Base-by-base conservation (phyloP, 2,797 vertebrate genomes). In the Philypnodon macrostomus region DNA sequence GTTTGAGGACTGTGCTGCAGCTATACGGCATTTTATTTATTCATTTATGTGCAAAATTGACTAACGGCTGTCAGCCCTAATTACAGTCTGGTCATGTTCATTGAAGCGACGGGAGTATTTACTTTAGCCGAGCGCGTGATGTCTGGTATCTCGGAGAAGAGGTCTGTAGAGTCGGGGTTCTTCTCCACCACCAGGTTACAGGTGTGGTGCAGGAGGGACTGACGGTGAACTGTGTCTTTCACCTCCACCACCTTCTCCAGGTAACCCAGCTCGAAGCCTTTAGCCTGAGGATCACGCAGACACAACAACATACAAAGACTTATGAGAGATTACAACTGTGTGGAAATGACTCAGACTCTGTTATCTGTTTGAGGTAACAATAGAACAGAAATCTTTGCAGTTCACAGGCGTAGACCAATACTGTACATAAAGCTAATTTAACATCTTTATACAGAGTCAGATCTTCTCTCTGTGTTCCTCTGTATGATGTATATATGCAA, bases 171-270 rank as follows among this genome's bases (percentile, higher is more conserved):
- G 61, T 95, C 90, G 1, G 94, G 90, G 77, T 84, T 90, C 12
- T 90, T 92, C 53, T 94, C 94, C 48, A 92, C 85, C 65, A 98
- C 92, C 65, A 90, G 86, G 70, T 87, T 92, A 78, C 93, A 96
- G 73, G 93, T 90, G 59, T 98, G 96, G 69, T 97, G 87, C 13
- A 98, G 91, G 51, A 98, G 87, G 26, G 95, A 90, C 83, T 98
- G 95, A 29, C 95, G 88, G 42, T 95, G 94, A 12, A 97, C 93
- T 0, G 96, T 98, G 85, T 98, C 96, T 79, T 98, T 98, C 75
- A 98, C 96, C 85, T 98, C 95, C 0, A 92, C 93, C 59, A 98
- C 94, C 79, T 97, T 98, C 87, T 95, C 94, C 88, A 98, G 84
- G 87, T 98, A 98, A 70, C 84, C 80, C 57, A 98, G 91, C 65